Percentiles rank a stretch among this genome's conserved stretches.
Conservation (phyloP, 2,113 vertebrate species). For the Bufo bufo region DNA sequence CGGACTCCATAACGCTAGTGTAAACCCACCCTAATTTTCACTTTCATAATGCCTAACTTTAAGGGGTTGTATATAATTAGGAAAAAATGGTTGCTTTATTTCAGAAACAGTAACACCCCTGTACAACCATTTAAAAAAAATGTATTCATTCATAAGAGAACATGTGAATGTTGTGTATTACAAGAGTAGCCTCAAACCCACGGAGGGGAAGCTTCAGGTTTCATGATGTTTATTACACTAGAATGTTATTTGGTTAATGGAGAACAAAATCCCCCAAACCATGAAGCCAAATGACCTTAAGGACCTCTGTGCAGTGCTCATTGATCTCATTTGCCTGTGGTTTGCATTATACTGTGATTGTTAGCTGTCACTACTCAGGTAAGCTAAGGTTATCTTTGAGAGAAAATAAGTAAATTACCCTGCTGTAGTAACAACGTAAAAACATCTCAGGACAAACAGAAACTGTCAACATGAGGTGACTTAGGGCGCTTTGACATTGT, state of each 20-base stretch:
- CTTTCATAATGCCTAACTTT: no score
- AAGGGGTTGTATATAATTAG: no score
- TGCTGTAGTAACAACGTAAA: not conserved
- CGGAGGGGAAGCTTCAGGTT: not conserved
- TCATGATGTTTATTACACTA: not conserved
- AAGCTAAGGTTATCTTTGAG: slow-evolving; percentile 9
- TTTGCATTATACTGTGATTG: slow-evolving; percentile 17
- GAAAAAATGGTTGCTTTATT: no score
- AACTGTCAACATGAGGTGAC: not conserved
- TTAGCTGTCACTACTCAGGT: not conserved
- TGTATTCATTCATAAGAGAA: not conserved
- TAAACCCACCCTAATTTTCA: no score
- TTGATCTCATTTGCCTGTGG: slow-evolving; percentile 4
- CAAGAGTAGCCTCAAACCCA: not conserved
- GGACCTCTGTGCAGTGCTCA: not conserved
- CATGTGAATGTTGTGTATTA: not conserved
- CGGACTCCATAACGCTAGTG: no score
- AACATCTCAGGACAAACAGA: not conserved
- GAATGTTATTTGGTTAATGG: slow-evolving; percentile 17
- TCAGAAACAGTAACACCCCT: no score
- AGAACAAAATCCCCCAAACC: not conserved
- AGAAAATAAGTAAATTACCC: not conserved
- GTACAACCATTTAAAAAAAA: not conserved
- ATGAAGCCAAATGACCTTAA: not conserved
- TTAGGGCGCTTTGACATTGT: no score